Evolutionary conservation across 2,797 vertebrate genomes (phyloP).

Genomic region (Pelobates cultripes): DNA sequence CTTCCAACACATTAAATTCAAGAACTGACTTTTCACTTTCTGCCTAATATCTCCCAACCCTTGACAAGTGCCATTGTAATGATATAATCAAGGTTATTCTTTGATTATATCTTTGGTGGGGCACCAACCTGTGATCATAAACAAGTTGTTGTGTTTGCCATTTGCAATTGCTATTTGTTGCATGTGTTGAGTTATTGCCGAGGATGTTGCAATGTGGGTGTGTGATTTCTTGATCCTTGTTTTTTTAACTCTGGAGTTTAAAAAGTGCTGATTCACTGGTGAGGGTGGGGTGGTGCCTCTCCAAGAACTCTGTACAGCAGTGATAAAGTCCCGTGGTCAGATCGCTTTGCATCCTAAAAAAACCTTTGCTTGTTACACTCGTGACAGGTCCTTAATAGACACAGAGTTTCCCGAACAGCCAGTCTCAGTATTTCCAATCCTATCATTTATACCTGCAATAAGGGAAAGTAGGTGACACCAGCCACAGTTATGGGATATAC

Average conservation of each 20-base stretch:
- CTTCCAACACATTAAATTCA: too few species aligned
- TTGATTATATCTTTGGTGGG: too few species aligned
- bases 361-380: neutral
- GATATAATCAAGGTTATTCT: too few species aligned
- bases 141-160: too few species aligned
- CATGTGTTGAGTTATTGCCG: too few species aligned
- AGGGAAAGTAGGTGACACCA: neutral
- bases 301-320: conserved; percentile 12
- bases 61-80: too few species aligned
- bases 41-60: too few species aligned
- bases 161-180: too few species aligned
- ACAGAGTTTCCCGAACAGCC: neutral
- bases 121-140: too few species aligned
- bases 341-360: neutral
- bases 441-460: neutral
- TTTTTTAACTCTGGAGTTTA: neutral
- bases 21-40: too few species aligned
- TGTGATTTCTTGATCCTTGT: conserved; percentile 40
- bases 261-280: conserved; percentile 44
- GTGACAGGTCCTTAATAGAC: neutral
- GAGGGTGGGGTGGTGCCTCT: conserved; percentile 37
- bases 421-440: neutral
- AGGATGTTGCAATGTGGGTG: conserved; percentile 3
- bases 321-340: neutral
- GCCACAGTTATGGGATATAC: too few species aligned